phyloP scores from a whole-genome alignment of 2,113 vertebrate genomes.

The Pheucticus melanocephalus region DNA sequence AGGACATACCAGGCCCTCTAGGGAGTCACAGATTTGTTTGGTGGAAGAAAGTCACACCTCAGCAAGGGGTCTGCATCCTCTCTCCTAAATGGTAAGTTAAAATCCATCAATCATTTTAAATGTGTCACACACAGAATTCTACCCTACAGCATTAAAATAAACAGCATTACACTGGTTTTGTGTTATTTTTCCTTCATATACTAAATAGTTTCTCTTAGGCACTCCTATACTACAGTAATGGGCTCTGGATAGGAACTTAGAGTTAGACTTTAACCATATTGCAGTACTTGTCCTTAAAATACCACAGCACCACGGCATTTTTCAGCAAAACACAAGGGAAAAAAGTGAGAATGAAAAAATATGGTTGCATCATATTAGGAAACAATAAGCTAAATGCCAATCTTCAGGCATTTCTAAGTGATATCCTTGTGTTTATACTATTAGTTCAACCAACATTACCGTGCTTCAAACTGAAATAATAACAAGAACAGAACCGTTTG shows the following conservation, averaged over 20 bases:
- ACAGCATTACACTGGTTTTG: neutral
- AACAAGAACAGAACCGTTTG: constrained; percentile 56
- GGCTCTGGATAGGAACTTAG: neutral
- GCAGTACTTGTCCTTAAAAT: neutral
- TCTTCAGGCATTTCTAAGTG: constrained; percentile 39
- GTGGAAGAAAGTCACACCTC: neutral
- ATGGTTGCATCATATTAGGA: neutral
- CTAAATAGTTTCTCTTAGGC: neutral
- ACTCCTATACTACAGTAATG: neutral
- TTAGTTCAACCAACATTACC: constrained; percentile 58
- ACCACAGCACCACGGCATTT: neutral
- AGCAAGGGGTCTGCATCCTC: neutral
- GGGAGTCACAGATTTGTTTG: neutral
- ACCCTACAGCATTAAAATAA: constrained; percentile 29
- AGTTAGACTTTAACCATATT: constrained; percentile 22
- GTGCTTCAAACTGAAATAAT: constrained; percentile 53
- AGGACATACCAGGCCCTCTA: neutral
- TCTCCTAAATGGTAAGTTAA: neutral
- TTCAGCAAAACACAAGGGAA: neutral
- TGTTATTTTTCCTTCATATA: constrained; percentile 18
- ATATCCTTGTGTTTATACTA: constrained; percentile 51
- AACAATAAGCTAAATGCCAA: constrained; percentile 29
- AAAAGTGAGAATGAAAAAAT: constrained; percentile 28
- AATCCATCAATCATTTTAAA: constrained; percentile 40
- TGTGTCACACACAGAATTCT: neutral